Evolutionary conservation across 2,113 vertebrate species (phyloP), one percentile per base, ranked within the genome.

Genomic region (Strigops habroptila): DNA sequence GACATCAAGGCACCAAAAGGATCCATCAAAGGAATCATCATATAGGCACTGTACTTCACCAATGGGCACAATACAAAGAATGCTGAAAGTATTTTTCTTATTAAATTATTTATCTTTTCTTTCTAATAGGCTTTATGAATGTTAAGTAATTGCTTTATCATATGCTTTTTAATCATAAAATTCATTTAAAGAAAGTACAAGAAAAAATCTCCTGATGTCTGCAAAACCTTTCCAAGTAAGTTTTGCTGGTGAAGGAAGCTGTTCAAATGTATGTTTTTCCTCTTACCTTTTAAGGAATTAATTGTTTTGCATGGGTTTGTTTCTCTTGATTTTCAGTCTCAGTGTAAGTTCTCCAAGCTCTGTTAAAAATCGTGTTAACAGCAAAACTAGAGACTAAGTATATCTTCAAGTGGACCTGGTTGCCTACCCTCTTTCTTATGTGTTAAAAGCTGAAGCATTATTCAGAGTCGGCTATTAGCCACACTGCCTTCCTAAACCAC

Each of bases 391-490:
- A 78, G 21, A 53, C 52, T 41, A 85, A 77, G 53, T 70, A 9
- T 25, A 37, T 25, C 28, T 93, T 65, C 90, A 51, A 84, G 62
- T 95, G 64, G 63, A 35, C 41, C 44, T 64, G 44, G 62, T 64
- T 82, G 43, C 75, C 60, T 91, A 75, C 23, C 16, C 23, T 77
- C 39, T 74, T 88, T 68, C 51, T 83, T 23, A 35, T 1, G 11
- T 5, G 5, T 39, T 44, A 79, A 82, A 88, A 95, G 49, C 6
- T 23, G 62, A 87, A 91, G 18, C 18, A 59, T 82, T 86, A 57
- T 77, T 93, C 62, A 46, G 60, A 64, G 23, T 28, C 88, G 86
- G 64, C 71, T 96, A 41, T 79, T 78, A 90, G 52, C 79, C 62
- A 91, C 14, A 12, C 18, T 67, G 53, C 27, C 44, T 79, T 94